Conservation (phyloP, 2,113 vertebrate genomes). For the Morone saxatilis region DNA sequence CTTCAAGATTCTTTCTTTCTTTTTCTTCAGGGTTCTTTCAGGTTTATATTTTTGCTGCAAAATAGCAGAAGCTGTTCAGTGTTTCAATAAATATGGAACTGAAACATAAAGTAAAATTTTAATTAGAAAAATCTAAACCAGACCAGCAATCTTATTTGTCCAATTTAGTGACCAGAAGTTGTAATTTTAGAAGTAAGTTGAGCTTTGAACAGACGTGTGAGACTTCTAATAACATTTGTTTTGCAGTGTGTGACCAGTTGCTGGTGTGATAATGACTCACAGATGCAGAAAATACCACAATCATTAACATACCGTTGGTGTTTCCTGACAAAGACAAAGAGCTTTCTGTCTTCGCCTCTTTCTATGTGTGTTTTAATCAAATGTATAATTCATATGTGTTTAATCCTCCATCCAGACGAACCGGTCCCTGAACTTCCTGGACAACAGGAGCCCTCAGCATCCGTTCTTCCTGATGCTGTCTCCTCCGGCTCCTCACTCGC, state of each 20-base stretch:
- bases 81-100: too few species aligned
- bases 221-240: background rate
- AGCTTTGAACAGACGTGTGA: background rate
- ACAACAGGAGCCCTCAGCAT: constrained; percentile 69
- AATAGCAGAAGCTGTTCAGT: too few species aligned
- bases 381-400: background rate
- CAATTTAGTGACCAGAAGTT: too few species aligned
- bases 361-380: background rate
- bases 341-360: background rate
- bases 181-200: background rate
- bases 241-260: background rate
- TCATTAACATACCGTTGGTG: background rate
- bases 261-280: background rate
- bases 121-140: too few species aligned
- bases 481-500: constrained; percentile 85
- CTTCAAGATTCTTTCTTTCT: too few species aligned
- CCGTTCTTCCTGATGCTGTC: constrained; percentile 87
- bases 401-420: constrained; percentile 70
- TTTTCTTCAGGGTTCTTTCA: too few species aligned
- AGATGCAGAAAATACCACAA: background rate
- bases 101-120: too few species aligned
- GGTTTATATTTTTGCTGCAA: too few species aligned
- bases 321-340: too few species aligned
- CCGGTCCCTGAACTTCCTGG: constrained; percentile 82
- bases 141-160: too few species aligned